Conservation (phyloP, 2,888 invertebrate genomes). For the Zaprionus lineosus region DNA sequence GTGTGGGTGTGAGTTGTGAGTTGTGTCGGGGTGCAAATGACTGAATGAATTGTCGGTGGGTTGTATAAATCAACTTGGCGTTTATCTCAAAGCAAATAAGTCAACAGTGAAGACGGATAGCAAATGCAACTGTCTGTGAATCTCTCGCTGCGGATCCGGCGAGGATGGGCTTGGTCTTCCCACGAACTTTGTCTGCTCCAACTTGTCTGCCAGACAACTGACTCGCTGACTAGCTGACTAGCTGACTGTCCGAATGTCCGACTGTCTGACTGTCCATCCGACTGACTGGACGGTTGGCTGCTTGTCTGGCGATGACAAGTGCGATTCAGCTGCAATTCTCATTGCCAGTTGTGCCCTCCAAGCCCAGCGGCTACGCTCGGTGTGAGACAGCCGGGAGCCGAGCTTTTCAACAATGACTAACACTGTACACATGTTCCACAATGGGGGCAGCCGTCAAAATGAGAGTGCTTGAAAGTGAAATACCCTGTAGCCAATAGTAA, state of each 20-base stretch:
- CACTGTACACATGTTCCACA: too few relatives aligned
- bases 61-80: slow-evolving; percentile 77
- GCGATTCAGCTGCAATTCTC: slow-evolving; percentile 66
- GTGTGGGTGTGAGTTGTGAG: too few relatives aligned
- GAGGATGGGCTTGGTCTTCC: not conserved
- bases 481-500: too few relatives aligned
- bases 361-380: not conserved
- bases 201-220: too few relatives aligned
- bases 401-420: slow-evolving; percentile 57
- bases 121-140: slow-evolving; percentile 54
- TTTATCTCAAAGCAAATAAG: slow-evolving; percentile 77
- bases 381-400: slow-evolving; percentile 32
- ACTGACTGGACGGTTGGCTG: not conserved
- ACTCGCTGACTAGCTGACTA: not conserved
- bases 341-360: slow-evolving; percentile 34
- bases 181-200: too few relatives aligned
- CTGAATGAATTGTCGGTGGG: slow-evolving; percentile 77
- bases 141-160: not conserved
- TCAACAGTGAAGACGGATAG: slow-evolving; percentile 78
- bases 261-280: not conserved
- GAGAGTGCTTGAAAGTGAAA: too few relatives aligned
- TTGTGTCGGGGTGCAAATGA: slow-evolving; percentile 75
- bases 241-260: not conserved
- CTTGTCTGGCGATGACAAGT: slow-evolving; percentile 61
- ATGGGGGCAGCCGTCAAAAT: too few relatives aligned